Conservation (phyloP, 2,888 invertebrate genomes). For the Andrena minutula region DNA sequence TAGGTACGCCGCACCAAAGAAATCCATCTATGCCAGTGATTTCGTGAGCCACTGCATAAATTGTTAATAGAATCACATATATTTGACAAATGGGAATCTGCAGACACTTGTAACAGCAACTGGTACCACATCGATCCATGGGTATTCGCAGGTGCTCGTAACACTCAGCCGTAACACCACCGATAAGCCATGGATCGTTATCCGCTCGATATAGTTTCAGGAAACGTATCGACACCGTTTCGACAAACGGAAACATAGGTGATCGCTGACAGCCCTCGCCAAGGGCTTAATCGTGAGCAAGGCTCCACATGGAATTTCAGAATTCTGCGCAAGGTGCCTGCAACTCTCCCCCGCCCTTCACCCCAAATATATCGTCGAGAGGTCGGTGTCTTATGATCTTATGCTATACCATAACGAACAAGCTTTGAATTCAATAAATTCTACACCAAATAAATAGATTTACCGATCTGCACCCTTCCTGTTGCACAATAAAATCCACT, state of each 20-base stretch:
- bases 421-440: no score
- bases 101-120: constrained; percentile 11
- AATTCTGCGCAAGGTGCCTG: background rate
- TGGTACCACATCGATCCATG: constrained; percentile 32
- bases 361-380: no score
- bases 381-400: no score
- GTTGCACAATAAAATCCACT: no score
- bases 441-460: no score
- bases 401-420: no score
- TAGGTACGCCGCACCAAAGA: background rate
- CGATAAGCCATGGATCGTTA: constrained; percentile 61
- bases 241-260: constrained; percentile 52
- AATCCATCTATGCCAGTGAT: background rate
- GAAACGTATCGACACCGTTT: constrained; percentile 55
- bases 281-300: constrained; percentile 19
- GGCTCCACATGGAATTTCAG: background rate
- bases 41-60: background rate
- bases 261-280: constrained; percentile 34
- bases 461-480: no score
- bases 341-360: no score
- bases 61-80: background rate
- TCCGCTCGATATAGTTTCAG: constrained; percentile 52
- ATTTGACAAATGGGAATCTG: background rate
- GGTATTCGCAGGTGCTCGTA: constrained; percentile 43
- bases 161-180: constrained; percentile 38